Evolutionary conservation across 2,113 vertebrate genomes (phyloP).

Genomic region (Nannospalax galili): DNA sequence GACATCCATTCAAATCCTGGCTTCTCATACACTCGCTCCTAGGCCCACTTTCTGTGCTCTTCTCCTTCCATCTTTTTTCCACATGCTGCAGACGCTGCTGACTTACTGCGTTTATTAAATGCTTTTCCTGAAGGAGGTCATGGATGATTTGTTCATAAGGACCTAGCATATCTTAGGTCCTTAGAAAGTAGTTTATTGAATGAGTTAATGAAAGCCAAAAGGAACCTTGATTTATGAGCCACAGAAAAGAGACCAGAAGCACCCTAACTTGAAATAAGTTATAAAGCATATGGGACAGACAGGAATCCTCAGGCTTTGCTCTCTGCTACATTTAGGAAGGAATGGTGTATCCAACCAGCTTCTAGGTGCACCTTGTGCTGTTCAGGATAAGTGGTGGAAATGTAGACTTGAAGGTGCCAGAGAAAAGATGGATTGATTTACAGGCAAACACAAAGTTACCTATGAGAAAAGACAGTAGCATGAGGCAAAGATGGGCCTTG

Average conservation of each 20-base stretch:
- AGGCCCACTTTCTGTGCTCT: neutral
- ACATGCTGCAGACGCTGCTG: neutral
- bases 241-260: neutral
- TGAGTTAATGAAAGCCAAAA: neutral
- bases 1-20: neutral
- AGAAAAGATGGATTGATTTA: neutral
- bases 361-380: neutral
- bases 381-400: neutral
- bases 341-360: neutral
- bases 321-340: neutral
- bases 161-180: neutral
- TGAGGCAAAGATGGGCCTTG: neutral
- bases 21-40: neutral
- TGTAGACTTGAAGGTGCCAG: neutral
- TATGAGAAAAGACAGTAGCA: neutral
- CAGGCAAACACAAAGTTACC: neutral
- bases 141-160: neutral
- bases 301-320: neutral
- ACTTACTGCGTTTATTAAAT: neutral
- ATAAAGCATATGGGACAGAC: neutral
- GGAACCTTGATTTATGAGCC: slow-evolving; percentile 1
- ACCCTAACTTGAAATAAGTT: neutral
- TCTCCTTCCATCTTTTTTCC: neutral
- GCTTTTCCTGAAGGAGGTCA: neutral
- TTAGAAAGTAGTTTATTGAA: slow-evolving; percentile 6